phyloP scores from a whole-genome alignment of 2,113 vertebrate genomes.

The Xiphophorus couchianus region DNA sequence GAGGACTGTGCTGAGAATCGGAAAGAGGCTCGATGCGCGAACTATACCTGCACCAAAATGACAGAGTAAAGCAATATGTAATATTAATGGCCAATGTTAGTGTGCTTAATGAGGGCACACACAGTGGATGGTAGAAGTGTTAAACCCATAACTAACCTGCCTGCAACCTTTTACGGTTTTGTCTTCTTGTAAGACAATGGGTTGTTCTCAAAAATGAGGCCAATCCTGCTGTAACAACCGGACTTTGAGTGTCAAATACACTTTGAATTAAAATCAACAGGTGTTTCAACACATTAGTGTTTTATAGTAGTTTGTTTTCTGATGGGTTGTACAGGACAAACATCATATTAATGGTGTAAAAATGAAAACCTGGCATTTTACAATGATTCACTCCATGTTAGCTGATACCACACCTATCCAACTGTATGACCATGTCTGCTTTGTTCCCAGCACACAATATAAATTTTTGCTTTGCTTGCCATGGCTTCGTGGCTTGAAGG shows the following conservation, averaged over 20 bases:
- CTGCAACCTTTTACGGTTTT: background rate
- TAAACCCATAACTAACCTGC: background rate
- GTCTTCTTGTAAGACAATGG: background rate
- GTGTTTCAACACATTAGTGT: background rate
- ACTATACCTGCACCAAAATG: conserved; percentile 85
- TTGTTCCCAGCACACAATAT: no score
- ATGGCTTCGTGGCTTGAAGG: no score
- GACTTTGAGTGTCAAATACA: background rate
- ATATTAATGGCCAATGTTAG: background rate
- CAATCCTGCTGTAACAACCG: background rate
- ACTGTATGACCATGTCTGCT: no score
- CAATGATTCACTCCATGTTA: no score
- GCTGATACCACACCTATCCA: no score
- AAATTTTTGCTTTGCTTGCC: no score
- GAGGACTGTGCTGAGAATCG: conserved; percentile 93
- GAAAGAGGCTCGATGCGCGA: conserved; percentile 95
- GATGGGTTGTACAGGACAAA: background rate
- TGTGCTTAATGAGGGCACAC: background rate
- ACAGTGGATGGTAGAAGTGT: background rate
- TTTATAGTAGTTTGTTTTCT: background rate
- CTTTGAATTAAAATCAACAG: background rate
- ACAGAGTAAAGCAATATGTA: background rate
- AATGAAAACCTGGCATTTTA: no score
- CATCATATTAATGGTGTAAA: no score
- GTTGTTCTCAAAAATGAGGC: background rate